Evolutionary conservation across 1,140 invertebrate species (phyloP), one percentile per base, ranked within the genome.

Genomic region (Drosophila dunni): DNA sequence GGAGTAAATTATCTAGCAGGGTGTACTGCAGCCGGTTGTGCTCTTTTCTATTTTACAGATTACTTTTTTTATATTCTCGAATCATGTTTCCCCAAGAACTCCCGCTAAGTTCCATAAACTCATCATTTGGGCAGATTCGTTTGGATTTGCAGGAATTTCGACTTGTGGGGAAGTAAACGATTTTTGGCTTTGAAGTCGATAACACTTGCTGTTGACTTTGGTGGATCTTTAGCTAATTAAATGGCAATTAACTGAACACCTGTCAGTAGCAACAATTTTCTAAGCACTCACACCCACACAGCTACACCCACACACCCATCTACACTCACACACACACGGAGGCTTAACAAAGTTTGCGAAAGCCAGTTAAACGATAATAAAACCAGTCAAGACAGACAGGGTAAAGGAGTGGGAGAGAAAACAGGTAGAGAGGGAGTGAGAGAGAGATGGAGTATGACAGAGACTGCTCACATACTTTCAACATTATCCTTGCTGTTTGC

Each of bases 221-320:
- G n/a, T n/a, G 13, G n/a, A 51, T 51, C 50, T 51, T 7, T 38
- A 42, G 40, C 50, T 34, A 34, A 53, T 7, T 24, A 54, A 79
- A 77, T 81, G 67, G 71, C 77, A 91, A 91, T 91, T 88, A 91
- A 89, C 78, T 77, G 71, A 48, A 36, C 67, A 64, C 34, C 34
- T 45, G 42, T n/a, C 44, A 61, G 60, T 36, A 54, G 60, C 50
- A 54, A 42, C 34, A 29, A 51, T 38, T 17, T 24, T 13, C 45
- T 11, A 50, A 29, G 5, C 24, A 29, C 24, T 5, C 24, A 29
- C 24, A 29, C 24, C 6, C 24, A 48, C 42, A 51, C 40, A 20
- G 1, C 17, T 20, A 20, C 42, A 68, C 7, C 40, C 36, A 40
- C 15, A 57, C 71, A 53, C 62, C 45, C 42, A 67, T 33, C 29